Conservation (phyloP, 2,797 vertebrate genomes). For the Otolemur crassicaudatus region DNA sequence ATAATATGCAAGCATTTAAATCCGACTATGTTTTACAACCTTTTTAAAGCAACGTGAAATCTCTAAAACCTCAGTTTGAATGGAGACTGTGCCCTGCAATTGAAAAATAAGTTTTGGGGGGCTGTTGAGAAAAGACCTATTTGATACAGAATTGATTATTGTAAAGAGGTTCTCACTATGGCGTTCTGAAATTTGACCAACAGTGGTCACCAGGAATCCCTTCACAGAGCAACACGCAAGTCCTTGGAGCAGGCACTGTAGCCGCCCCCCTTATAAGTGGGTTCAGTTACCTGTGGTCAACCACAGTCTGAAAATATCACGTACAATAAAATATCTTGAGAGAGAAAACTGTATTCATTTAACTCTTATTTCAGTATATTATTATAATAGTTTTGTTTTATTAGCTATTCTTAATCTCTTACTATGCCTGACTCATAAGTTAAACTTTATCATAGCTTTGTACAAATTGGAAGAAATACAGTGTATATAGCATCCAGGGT, state of each 20-base stretch:
- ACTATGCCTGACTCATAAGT: background rate
- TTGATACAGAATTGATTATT: conserved; percentile 19
- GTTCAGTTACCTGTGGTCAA: background rate
- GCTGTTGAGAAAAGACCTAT: background rate
- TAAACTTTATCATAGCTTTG: background rate
- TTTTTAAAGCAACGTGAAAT: conserved; percentile 31
- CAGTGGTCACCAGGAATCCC: background rate
- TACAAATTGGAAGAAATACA: background rate
- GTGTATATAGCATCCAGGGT: background rate
- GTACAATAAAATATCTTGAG: background rate
- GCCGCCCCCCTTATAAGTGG: fast-evolving
- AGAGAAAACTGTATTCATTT: background rate
- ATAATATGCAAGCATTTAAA: background rate
- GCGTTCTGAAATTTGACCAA: conserved; percentile 14
- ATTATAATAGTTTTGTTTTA: background rate
- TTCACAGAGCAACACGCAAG: background rate
- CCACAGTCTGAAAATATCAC: background rate
- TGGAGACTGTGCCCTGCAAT: background rate
- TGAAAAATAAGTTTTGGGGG: background rate
- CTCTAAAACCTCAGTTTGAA: conserved; percentile 57
- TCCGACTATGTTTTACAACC: background rate
- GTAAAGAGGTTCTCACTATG: background rate
- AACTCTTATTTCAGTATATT: background rate
- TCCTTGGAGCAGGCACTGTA: background rate
- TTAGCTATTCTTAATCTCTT: background rate